Base-by-base conservation (phyloP, 2,797 vertebrate species). In the Thripadectes ignobilis region DNA sequence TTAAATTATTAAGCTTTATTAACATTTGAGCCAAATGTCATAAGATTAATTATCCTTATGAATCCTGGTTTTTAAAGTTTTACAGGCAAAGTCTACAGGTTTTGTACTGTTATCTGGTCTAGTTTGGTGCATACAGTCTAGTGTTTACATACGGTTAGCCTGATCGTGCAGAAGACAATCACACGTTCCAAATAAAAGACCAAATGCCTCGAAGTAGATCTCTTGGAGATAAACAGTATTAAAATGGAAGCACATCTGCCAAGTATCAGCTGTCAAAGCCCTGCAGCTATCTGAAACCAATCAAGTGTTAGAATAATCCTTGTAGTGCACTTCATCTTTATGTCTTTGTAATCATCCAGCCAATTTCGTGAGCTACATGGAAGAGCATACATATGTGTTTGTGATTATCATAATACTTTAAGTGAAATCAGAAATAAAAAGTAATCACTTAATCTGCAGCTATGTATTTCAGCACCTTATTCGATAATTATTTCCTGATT, bases 191-290 rank as follows among this genome's bases (percentile, higher is more conserved):
- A 91, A 85, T 82, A 92, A 92, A 96, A 95, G 94, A 88, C 77
- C 66, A 82, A 88, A 89, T 92, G 66, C 63, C 88, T 95, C 79
- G 84, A 94, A 96, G 80, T 93, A 94, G 85, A 96, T 91, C 85
- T 55, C 86, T 96, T 89, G 81, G 81, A 93, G 91, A 94, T 90
- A 94, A 95, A 88, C 88, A 51, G 81, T 89, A 84, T 94, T 97
- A 96, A 95, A 96, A 93, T 93, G 93, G 87, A 86, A 95, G 76
- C 84, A 89, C 97, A 95, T 94, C 88, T 97, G 96, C 88, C 94
- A 90, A 90, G 77, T 91, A 88, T 92, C 90, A 96, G 79, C 91
- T 94, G 88, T 81, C 88, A 92, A 89, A 96, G 84, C 92, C 92
- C 85, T 91, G 74, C 69, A 95, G 88, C 93, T 93, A 57, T 96